Evolutionary conservation across 30 jellyfish, hydroid and myxozoan species (phyloP), one percentile per base, ranked within the genome.

Genomic region (Calvadosia cruxmelitensis): DNA sequence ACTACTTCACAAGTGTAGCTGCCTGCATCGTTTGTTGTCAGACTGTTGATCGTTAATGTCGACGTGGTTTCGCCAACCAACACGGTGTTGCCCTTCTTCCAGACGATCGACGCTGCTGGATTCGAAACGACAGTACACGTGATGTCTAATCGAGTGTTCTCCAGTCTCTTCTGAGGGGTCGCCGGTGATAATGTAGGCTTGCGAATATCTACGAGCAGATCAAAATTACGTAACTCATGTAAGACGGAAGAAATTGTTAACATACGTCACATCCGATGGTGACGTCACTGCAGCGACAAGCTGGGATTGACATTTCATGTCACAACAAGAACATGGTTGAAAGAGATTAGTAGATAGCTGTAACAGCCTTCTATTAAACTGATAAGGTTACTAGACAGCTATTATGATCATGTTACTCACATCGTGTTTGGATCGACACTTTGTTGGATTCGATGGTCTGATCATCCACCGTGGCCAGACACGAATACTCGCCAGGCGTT

Each of bases 201-300:
- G 68, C 64, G 82, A 26, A 78, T 73, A 63, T 53, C 92, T 78
- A 64, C 28, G 64, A 42, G 3, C 1, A 36, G 50, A 64, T 28
- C 23, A 30, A 32, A 5, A 42, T 5, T 5, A 5, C 20, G 10
- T 20, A 42, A 5, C 57, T 42, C 57, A 42, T 10, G 20, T 42
- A 5, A 20, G 57, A 42, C 10, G 15, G 10, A 10, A 5, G 57
- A 42, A 42, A 5, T n/a, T n/a, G n/a, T n/a, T n/a, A n/a, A n/a
- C n/a, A n/a, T n/a, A n/a, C n/a, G n/a, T n/a, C n/a, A n/a, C n/a
- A n/a, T n/a, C n/a, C n/a, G n/a, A n/a, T n/a, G n/a, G n/a, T n/a
- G n/a, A n/a, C n/a, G n/a, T n/a, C n/a, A n/a, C n/a, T n/a, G n/a
- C n/a, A n/a, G n/a, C n/a, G n/a, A n/a, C n/a, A n/a, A n/a, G n/a